Evolutionary conservation across 2,888 invertebrate species (phyloP).

Genomic region (Diachrysia chrysitis): DNA sequence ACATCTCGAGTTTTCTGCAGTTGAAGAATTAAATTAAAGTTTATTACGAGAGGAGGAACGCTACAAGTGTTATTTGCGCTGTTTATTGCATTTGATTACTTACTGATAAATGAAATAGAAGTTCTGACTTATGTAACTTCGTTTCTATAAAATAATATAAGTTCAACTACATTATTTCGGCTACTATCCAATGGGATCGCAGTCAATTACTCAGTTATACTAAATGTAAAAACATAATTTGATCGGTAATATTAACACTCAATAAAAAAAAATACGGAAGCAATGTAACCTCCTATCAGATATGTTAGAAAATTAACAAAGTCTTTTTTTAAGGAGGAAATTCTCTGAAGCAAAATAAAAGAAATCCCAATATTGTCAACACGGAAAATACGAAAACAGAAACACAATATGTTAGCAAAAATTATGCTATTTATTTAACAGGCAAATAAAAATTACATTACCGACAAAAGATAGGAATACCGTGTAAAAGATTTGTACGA

Average conservation of each 20-base stretch:
- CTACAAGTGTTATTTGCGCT: not conserved
- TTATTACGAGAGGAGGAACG: not conserved
- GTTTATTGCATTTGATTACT: not conserved
- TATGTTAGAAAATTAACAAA: not conserved
- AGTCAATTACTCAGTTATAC: not conserved
- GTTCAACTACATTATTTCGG: not conserved
- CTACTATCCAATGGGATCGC: not conserved
- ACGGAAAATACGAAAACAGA: conserved; percentile 1
- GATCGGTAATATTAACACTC: not conserved
- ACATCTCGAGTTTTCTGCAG: conserved; percentile 9
- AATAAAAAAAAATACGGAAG: no score
- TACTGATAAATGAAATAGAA: not conserved
- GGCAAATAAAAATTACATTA: conserved; percentile 38
- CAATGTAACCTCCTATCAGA: not conserved
- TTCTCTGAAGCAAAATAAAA: conserved; percentile 24
- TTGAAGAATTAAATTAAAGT: not conserved
- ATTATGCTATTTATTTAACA: conserved; percentile 51
- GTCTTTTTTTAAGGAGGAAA: not conserved
- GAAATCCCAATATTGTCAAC: not conserved
- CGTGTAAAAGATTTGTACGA: conserved; percentile 43
- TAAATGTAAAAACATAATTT: not conserved
- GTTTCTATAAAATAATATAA: not conserved
- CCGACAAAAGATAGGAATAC: conserved; percentile 47
- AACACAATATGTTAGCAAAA: conserved; percentile 19
- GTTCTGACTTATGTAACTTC: not conserved